These are phyloP conservation scores for Alauda arvensis DNA, from an alignment of 2,797 vertebrate genomes.

Conservation along the genomic window DNA sequence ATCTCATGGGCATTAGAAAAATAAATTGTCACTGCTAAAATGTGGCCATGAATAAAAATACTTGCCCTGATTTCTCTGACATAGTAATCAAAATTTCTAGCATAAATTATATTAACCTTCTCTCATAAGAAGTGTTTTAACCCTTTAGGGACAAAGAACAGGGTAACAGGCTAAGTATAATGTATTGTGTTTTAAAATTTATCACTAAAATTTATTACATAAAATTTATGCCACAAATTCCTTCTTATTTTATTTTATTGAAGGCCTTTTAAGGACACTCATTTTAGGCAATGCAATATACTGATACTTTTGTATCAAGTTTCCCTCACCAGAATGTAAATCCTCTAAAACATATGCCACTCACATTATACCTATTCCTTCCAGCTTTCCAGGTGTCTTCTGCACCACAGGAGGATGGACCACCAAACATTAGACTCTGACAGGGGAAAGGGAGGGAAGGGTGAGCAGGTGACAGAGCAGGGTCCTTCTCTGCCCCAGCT, in stretches of 20 bases:
- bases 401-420: background rate
- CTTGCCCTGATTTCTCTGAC: slow-evolving; percentile 21
- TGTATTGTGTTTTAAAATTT: background rate
- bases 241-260: background rate
- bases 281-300: background rate
- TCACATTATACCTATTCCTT: background rate
- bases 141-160: background rate
- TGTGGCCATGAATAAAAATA: slow-evolving; percentile 17
- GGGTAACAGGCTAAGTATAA: background rate
- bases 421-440: background rate
- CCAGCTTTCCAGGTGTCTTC: background rate
- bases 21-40: background rate
- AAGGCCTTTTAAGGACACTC: background rate
- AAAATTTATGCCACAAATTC: background rate
- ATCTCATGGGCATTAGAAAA: background rate
- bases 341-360: background rate
- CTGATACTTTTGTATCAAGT: background rate
- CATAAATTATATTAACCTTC: background rate
- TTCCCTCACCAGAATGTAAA: background rate
- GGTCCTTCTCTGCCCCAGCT: background rate
- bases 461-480: accelerated
- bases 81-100: background rate
- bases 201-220: background rate
- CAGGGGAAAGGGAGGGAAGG: background rate
- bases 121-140: background rate